A percentile compares a stretch with the other conserved stretches of the same genome.
Evolutionary conservation across 2,113 vertebrate genomes (phyloP).

Genomic region (Anarrhichthys ocellatus): DNA sequence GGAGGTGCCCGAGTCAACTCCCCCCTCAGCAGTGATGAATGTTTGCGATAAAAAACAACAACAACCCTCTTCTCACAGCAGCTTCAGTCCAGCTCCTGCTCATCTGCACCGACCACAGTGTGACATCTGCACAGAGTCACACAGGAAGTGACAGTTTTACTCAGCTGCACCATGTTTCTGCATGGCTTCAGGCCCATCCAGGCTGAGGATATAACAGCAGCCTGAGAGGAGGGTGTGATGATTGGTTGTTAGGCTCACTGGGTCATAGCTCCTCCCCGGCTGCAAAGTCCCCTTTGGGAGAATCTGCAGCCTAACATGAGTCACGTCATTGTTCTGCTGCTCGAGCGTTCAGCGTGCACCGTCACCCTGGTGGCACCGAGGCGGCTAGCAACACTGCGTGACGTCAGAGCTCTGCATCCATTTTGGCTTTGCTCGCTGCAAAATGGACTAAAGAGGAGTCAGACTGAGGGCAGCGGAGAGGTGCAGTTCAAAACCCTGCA

Average conservation of each 20-base stretch:
- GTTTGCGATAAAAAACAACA: neutral
- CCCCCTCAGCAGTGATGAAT: slow-evolving; percentile 35
- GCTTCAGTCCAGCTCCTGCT: slow-evolving; percentile 4
- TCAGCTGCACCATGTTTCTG: slow-evolving; percentile 42
- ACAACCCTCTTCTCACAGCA: neutral
- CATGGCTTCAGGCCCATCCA: slow-evolving; percentile 31
- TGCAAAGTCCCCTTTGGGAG: slow-evolving; percentile 46
- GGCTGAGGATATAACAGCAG: slow-evolving; percentile 18
- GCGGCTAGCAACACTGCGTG: slow-evolving; percentile 67
- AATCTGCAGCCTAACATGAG: slow-evolving; percentile 48
- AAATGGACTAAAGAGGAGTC: slow-evolving; percentile 54
- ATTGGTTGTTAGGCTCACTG: slow-evolving; percentile 40
- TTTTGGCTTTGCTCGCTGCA: slow-evolving; percentile 61
- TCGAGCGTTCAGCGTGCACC: slow-evolving; percentile 19
- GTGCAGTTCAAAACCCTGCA: slow-evolving; percentile 13
- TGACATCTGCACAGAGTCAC: slow-evolving; percentile 48
- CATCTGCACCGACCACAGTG: slow-evolving; percentile 9
- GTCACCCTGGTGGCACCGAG: slow-evolving; percentile 64
- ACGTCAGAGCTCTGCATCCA: slow-evolving; percentile 71
- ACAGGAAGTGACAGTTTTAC: slow-evolving; percentile 37
- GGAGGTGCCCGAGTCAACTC: slow-evolving; percentile 9
- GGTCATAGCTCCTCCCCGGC: slow-evolving; percentile 36
- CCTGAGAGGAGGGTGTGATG: slow-evolving; percentile 20
- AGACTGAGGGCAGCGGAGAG: slow-evolving; percentile 37
- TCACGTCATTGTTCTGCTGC: slow-evolving; percentile 38